A percentile compares a stretch with the other conserved stretches of the same genome.
Evolutionary conservation across 1,140 invertebrate species (phyloP).

Genomic region (Oscheius sp.): DNA sequence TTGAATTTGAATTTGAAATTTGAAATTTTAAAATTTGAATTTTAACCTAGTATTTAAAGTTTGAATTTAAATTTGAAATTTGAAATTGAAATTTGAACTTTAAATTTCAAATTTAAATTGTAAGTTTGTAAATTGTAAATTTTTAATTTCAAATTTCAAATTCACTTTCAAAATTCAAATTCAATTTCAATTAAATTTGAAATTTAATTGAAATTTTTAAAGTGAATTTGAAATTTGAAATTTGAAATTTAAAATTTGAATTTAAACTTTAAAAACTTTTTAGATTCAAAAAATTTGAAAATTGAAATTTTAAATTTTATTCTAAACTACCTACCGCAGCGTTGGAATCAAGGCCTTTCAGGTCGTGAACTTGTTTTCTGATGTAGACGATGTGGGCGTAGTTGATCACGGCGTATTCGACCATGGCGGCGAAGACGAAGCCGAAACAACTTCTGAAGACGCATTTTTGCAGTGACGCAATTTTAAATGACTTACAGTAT

Average conservation of each 20-base stretch:
- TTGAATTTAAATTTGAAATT: too few relatives aligned
- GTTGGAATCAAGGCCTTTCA: conserved; percentile 32
- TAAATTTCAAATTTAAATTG: too few relatives aligned
- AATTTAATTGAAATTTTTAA: background rate
- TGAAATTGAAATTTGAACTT: too few relatives aligned
- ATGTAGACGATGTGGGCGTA: conserved; percentile 47
- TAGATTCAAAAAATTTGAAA: too few relatives aligned
- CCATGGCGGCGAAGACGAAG: conserved; percentile 48
- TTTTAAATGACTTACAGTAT: conserved; percentile 25
- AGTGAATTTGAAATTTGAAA: background rate
- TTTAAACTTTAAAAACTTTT: too few relatives aligned
- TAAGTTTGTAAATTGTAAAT: too few relatives aligned
- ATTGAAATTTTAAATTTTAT: too few relatives aligned
- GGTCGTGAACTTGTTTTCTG: conserved; percentile 33
- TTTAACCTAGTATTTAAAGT: too few relatives aligned
- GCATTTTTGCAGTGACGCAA: background rate
- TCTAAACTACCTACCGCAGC: conserved; percentile 16
- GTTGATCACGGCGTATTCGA: conserved; percentile 52
- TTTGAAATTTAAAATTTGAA: too few relatives aligned
- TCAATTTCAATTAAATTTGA: background rate
- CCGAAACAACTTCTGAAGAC: conserved; percentile 44
- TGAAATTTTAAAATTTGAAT: too few relatives aligned
- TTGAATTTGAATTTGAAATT: too few relatives aligned
- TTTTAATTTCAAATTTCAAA: too few relatives aligned
- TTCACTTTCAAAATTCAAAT: background rate